Base-by-base conservation (phyloP, 2,113 vertebrate genomes). In the Apistogramma diplotaenia region DNA sequence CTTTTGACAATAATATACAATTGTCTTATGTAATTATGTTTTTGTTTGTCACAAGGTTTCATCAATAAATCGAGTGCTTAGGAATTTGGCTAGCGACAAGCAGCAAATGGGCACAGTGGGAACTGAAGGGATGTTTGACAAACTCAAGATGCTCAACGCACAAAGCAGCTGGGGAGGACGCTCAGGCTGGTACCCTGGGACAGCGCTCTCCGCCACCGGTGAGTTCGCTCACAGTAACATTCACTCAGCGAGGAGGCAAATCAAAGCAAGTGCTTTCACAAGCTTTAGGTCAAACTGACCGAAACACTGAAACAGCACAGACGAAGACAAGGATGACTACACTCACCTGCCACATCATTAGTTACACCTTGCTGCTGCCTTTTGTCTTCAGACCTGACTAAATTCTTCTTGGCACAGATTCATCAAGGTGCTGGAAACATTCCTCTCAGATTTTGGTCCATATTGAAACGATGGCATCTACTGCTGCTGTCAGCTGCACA, bases 11-110 rank as follows among this genome's bases (percentile, higher is more conserved):
- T 8, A 74, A 43, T 18, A 43, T 27, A 56, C n/a, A 23, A 29
- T 21, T 58, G 16, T 40, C n/a, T 62, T 12, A 35, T 19, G 16
- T 70, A 70, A 70, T 27, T 46, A 13, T 65, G 33, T 37, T 43
- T 29, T 35, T 79, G 85, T 96, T 76, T 16, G 10, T 79, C 33
- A 5, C 18, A 96, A 99, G 98, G 98, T 99, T 89, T 99, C 98
- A 79, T 99, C 98, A 85, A 99, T 99, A 95, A 99, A 99, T 94
- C 96, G 98, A 95, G 98, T 99, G 87, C 97, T 99, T 78, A 97
- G 98, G 96, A 99, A 99, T 96, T 96, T 99, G 96, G 96, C 96
- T 95, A 99, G 97, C 91, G 98, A 99, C 95, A 99, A 99, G 94
- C 98, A 98, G 96, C 98, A 98, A 95, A 98, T 98, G 96, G 97